Percentiles rank a stretch among this genome's conserved stretches.
Conservation (phyloP, 2,113 vertebrate genomes). For the Pangasianodon hypophthalmus region DNA sequence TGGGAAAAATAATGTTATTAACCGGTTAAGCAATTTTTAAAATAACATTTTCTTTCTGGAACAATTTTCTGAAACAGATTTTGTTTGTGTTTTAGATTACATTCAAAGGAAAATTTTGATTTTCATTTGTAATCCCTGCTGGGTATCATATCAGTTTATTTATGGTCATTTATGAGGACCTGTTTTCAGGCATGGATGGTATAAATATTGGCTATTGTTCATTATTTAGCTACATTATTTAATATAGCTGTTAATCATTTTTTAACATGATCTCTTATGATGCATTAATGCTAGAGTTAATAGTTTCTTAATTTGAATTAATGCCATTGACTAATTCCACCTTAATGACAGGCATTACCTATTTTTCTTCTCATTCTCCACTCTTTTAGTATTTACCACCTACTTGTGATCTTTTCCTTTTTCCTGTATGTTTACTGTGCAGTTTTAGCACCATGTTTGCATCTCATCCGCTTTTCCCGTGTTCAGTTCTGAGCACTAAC, state of each 20-base stretch:
- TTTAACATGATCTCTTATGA: not conserved
- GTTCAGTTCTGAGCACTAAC: not conserved
- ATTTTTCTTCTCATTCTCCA: constrained; percentile 55
- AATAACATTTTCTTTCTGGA: not conserved
- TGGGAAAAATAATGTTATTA: not conserved
- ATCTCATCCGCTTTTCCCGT: not conserved
- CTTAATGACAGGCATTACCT: not conserved
- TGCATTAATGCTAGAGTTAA: not conserved
- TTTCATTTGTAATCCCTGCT: constrained; percentile 48
- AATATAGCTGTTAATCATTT: not conserved
- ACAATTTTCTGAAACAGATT: constrained; percentile 36
- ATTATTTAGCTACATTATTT: not conserved
- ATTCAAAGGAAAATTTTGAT: not conserved
- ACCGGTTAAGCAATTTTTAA: too few species aligned
- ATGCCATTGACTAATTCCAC: not conserved
- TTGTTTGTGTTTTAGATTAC: not conserved
- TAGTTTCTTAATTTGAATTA: not conserved
- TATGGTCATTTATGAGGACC: too few species aligned
- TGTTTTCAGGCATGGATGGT: not conserved
- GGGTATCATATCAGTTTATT: constrained; percentile 35
- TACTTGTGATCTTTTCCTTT: constrained; percentile 46
- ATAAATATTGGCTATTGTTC: not conserved
- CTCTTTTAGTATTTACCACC: not conserved
- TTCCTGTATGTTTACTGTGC: not conserved
- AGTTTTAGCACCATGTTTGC: not conserved